Base-by-base conservation (phyloP, 2,888 invertebrate genomes). In the Isotomurus palustris region DNA sequence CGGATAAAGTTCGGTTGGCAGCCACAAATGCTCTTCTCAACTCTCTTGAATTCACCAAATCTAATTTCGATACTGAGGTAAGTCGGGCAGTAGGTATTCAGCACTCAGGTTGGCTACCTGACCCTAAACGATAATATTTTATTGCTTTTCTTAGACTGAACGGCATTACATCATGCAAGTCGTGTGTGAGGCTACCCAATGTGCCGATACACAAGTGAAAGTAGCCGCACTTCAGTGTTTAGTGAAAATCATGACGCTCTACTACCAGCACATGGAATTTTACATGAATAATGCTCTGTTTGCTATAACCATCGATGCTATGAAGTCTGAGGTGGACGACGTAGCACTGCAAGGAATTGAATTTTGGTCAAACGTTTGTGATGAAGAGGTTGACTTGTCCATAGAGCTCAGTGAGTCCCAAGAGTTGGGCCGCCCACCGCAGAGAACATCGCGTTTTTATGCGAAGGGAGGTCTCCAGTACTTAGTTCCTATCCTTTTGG, bases 301-400 rank as follows among this genome's bases (percentile, higher is more conserved):
- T 77, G 94, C 97, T 27, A 84, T 67, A 58, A 96, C 99, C 8
- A 79, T 99, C 74, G 93, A 95, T 77, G 96, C 99, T 10, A 99
- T 99, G 94, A 94, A 93, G 75, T 91, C 91, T 19, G 92, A 93
- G 65, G 84, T 89, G 67, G 95, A 97, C 78, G 95, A 96, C 71
- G 88, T 99, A 53, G 88, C 94, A 19, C 82, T 97, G 56, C 97
- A 97, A 80, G 99, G 99, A 68, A 97, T 99, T 75, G 99, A 99
- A 77, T 99, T 99, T 79, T 99, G 99, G 99, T 97, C 96, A 3
- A 97, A 95, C 72, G 96, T 99, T 0, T 95, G 97, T 73, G 99
- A 99, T 78, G 99, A 97, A 78, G 99, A 99, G 78, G 92, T 96
- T 32, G 96, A 96, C 77, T 79, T 97, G 67, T 84, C 89, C 1